Conservation (phyloP, 1,140 invertebrate genomes). For the Coelopa frigida region DNA sequence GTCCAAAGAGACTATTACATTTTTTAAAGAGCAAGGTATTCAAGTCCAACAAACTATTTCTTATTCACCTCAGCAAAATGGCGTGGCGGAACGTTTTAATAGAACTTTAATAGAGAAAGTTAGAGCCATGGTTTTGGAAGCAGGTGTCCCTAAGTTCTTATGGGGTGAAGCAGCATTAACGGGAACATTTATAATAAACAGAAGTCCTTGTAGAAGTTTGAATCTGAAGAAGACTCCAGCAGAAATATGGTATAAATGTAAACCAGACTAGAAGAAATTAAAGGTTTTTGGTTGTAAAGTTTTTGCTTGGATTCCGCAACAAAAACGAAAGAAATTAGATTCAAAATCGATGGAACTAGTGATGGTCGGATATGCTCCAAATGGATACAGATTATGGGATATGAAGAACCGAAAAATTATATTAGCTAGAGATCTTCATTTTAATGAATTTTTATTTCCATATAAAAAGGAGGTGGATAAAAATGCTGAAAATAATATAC, state of each 20-base stretch:
- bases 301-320: conserved; percentile 16
- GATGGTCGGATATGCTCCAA: conserved; percentile 22
- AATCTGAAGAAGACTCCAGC: conserved; percentile 27
- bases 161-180: conserved; percentile 30
- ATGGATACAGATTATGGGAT: conserved; percentile 27
- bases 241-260: conserved; percentile 29
- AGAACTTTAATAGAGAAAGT: conserved; percentile 28
- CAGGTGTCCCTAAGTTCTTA: conserved; percentile 19
- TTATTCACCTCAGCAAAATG: conserved; percentile 34
- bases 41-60: conserved; percentile 21
- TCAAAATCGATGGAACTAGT: conserved; percentile 13
- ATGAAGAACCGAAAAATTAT: conserved; percentile 22
- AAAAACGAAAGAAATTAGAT: conserved; percentile 16
- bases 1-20: conserved; percentile 8
- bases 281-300: conserved; percentile 26
- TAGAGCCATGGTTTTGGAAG: conserved; percentile 17
- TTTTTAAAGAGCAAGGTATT: conserved; percentile 12
- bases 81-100: conserved; percentile 27
- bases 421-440: conserved; percentile 18
- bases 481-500: too few relatives aligned
- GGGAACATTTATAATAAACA: conserved; percentile 25
- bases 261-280: conserved; percentile 24
- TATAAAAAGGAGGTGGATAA: not conserved
- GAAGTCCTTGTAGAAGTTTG: conserved; percentile 2
- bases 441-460: conserved; percentile 11